These are phyloP conservation scores for Mesorhabditis spiculigera DNA, from an alignment of 2,888 invertebrate genomes.

Conservation along the genomic window DNA sequence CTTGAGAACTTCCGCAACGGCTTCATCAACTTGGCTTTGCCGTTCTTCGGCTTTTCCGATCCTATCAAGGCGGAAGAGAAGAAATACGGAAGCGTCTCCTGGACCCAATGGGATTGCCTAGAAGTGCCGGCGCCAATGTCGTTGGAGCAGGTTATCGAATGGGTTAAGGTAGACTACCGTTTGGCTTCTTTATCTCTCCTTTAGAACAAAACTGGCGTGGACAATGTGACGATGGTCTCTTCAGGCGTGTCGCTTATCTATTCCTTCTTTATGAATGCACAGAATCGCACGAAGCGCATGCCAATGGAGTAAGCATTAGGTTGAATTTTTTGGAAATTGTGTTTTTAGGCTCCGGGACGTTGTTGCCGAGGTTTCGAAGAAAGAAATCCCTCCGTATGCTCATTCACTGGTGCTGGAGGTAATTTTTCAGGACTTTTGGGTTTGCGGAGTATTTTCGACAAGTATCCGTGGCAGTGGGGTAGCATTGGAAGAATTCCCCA, in stretches of 20 bases:
- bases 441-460: too few species aligned
- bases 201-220: conserved; percentile 64
- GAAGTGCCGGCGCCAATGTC: conserved; percentile 73
- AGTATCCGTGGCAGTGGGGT: too few species aligned
- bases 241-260: conserved; percentile 98
- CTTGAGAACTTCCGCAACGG: conserved; percentile 84
- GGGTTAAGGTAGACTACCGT: conserved; percentile 74
- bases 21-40: conserved; percentile 92
- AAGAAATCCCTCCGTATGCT: conserved; percentile 84
- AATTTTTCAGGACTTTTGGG: conserved; percentile 69
- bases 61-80: conserved; percentile 79
- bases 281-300: conserved; percentile 34
- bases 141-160: conserved; percentile 83
- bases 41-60: conserved; percentile 94
- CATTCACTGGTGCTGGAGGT: conserved; percentile 91
- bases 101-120: conserved; percentile 97
- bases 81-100: conserved; percentile 81
- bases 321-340: conserved; percentile 3
- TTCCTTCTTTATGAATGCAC: conserved; percentile 84
- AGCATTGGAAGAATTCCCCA: too few species aligned
- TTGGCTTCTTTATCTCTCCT: conserved; percentile 14
- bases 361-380: conserved; percentile 82
- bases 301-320: conserved; percentile 40
- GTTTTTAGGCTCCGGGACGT: conserved; percentile 64
- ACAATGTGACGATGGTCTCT: conserved; percentile 94